These are phyloP conservation scores for Castor canadensis DNA, from an alignment of 2,113 vertebrate genomes.

Conservation along the genomic window DNA sequence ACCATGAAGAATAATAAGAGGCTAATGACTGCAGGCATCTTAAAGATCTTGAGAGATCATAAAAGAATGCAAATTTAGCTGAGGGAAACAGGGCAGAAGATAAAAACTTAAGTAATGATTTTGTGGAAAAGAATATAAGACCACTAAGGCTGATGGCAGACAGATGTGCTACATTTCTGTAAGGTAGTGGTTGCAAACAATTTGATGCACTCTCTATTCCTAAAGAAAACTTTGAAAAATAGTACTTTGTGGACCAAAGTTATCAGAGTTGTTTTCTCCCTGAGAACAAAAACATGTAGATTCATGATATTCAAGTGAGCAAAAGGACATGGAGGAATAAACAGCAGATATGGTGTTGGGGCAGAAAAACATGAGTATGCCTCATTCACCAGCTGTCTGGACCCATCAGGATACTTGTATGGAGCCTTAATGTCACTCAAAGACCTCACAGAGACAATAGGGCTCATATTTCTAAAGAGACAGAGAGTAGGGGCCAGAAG, in stretches of 20 bases:
- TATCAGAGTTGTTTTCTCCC: constrained; percentile 27
- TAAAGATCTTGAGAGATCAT: constrained; percentile 27
- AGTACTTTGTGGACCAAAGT: background rate
- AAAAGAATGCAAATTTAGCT: background rate
- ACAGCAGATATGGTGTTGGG: rapidly evolving
- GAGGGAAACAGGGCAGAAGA: background rate
- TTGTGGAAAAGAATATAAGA: constrained; percentile 1
- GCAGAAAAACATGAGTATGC: rapidly evolving
- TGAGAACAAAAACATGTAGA: background rate
- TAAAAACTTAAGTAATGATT: background rate
- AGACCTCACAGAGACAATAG: background rate
- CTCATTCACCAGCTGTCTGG: background rate
- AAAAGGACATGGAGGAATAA: background rate
- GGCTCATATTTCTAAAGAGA: background rate
- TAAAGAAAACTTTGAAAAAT: background rate
- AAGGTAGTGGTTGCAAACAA: background rate
- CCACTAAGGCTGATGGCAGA: background rate
- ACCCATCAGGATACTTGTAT: background rate
- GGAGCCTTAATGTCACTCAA: background rate
- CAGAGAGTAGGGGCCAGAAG: too few relatives aligned
- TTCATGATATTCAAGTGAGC: background rate
- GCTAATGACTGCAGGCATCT: background rate
- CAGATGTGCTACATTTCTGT: background rate
- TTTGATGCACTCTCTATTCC: background rate
- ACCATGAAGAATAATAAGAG: background rate